Evolutionary conservation across 2,888 invertebrate species (phyloP).

Genomic region (Acanthosepion lycidas): DNA sequence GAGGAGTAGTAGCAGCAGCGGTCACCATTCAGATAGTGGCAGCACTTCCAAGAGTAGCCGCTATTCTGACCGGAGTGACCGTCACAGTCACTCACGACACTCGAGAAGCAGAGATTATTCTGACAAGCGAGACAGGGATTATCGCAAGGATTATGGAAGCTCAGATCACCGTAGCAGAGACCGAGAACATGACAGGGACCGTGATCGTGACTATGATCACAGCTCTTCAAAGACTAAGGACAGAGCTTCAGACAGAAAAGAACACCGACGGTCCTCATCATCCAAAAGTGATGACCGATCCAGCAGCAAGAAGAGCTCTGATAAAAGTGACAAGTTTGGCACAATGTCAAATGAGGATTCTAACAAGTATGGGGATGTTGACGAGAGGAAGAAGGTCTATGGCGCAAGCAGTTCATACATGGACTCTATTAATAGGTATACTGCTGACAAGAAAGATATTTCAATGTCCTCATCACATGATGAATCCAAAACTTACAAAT

Average conservation of each 20-base stretch:
- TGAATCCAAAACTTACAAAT: slow-evolving; percentile 25
- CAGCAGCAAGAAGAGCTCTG: background rate
- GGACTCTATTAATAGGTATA: background rate
- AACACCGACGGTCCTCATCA: background rate
- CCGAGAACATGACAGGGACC: slow-evolving; percentile 16
- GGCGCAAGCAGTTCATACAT: background rate
- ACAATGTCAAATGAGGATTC: background rate
- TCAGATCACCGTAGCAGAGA: background rate
- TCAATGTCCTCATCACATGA: background rate
- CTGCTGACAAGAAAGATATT: slow-evolving; percentile 37
- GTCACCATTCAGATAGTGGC: slow-evolving; percentile 36
- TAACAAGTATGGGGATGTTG: slow-evolving; percentile 37
- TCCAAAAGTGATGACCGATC: slow-evolving; percentile 43
- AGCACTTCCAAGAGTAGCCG: slow-evolving; percentile 37
- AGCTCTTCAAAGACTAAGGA: slow-evolving; percentile 3
- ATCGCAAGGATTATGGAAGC: slow-evolving; percentile 38
- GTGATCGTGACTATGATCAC: slow-evolving; percentile 12
- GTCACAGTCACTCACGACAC: slow-evolving; percentile 36
- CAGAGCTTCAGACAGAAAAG: background rate
- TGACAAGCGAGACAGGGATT: slow-evolving; percentile 35
- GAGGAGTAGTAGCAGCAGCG: background rate
- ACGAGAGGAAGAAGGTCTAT: slow-evolving; percentile 40
- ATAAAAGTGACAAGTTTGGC: slow-evolving; percentile 23
- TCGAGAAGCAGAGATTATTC: slow-evolving; percentile 38
- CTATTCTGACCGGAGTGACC: slow-evolving; percentile 42